Base-by-base conservation (phyloP, 2,888 invertebrate genomes). In the Dendrolimus houi region DNA sequence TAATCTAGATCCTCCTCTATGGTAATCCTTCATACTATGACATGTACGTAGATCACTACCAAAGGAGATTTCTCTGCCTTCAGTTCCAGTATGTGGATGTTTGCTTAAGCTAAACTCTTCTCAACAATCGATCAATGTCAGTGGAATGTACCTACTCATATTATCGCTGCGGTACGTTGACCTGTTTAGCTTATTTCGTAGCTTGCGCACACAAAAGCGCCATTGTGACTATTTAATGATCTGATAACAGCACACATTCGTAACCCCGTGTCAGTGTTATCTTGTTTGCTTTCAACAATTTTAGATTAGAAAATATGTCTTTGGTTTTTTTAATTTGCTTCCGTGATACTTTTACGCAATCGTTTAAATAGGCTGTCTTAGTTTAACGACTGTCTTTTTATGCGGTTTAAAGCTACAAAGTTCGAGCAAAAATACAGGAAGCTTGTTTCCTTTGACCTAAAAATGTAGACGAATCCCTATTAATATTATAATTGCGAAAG, bases 101-200 rank as follows among this genome's bases (percentile, higher is more conserved):
- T 88, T 87, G 82, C 76, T 73, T 72, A 80, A 81, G 78, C 77
- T 81, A 75, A 84, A 79, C 77, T 83, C 81, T 83, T 81, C 79
- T 72, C 71, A 71, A 74, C 83, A 79, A 88, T 90, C 87, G 83
- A 88, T 90, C 89, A 89, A 78, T 85, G 89, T 87, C 88, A 75
- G 70, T 66, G 71, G 69, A 75, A 72, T 71, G 74, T 79, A 77
- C 75, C 71, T 74, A 72, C 69, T 68, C 64, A 68, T 78, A 81
- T 85, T 86, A 85, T 87, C 81, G 83, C 72, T 67, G 66, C 68
- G 68, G 87, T 80, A 75, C 88, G 74, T 81, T 87, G 87, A 87
- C 86, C 87, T 80, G 78, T 68, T 82, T 80, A 71, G 66, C 71
- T 66, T 71, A 72, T 81, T 83, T 81, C 74, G 75, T 78, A 69